These are phyloP conservation scores for Melanerpes formicivorus DNA, from an alignment of 2,113 vertebrate genomes.

Conservation along the genomic window DNA sequence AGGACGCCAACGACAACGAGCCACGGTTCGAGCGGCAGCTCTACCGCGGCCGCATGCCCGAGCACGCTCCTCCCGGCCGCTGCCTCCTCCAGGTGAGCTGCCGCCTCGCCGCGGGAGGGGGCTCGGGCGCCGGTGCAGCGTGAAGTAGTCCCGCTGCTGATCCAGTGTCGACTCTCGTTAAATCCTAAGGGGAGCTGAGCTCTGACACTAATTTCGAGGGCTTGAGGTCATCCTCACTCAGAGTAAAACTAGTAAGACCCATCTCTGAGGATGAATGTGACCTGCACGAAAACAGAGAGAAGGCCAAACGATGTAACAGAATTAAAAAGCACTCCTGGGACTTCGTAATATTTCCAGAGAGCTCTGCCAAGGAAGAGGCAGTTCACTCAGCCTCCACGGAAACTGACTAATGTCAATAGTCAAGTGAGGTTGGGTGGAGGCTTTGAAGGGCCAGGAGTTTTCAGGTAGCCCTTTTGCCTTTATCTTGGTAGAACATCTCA, in stretches of 20 bases:
- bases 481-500: background rate
- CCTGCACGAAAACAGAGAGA: fast-evolving
- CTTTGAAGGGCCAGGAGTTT: background rate
- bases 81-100: conserved; percentile 88
- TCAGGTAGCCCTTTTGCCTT: background rate
- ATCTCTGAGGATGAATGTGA: fast-evolving
- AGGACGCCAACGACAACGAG: conserved; percentile 91
- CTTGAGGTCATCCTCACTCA: background rate
- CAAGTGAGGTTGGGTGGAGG: background rate
- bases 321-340: background rate
- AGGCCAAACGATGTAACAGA: fast-evolving
- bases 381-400: background rate
- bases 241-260: fast-evolving
- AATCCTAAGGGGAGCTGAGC: background rate
- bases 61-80: conserved; percentile 79
- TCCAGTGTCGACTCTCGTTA: fast-evolving
- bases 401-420: too few relatives aligned
- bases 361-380: background rate
- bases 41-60: conserved; percentile 81
- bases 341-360: background rate
- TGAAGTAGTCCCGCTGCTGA: background rate
- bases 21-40: conserved; percentile 85
- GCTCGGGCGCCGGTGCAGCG: background rate
- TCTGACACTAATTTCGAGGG: fast-evolving
- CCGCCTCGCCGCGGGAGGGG: too few relatives aligned